Base-by-base conservation (phyloP, 2,888 invertebrate species). In the Anarsia innoxiella region DNA sequence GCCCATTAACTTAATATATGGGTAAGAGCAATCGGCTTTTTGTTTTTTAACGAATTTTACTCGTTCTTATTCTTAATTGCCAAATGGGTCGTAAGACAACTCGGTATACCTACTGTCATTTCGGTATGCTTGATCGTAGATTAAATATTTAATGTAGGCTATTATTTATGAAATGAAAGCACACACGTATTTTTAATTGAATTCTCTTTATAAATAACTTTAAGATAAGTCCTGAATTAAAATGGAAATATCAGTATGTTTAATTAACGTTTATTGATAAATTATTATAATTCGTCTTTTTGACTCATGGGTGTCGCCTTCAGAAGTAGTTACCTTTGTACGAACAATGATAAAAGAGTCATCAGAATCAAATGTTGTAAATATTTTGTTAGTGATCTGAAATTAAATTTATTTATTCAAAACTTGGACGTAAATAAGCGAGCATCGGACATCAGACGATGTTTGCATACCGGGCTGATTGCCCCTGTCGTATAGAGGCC, bases 381-480 rank as follows among this genome's bases (percentile, higher is more conserved):
- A n/a, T n/a, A n/a, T n/a, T n/a, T 19, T 19, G 19, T 19, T 19
- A 5, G 19, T 36, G 38, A 30, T n/a, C n/a, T n/a, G n/a, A n/a
- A 23, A 12, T 40, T 38, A 25, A 25, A 45, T 48, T 57, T 64
- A 54, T 67, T 67, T 62, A 61, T 65, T 62, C 49, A 58, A 60
- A 66, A 55, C 46, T 56, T 54, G 47, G 51, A 56, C 59, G 67
- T 63, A 70, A 70, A 69, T 64, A 69, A 56, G 50, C 52, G 59
- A 51, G 52, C 59, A 53, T 51, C 55, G 19, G 51, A 19, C 19
- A 19, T 19, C 19, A 6, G 19, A n/a, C 25, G 25, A 50, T 74
- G 67, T 78, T 76, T 76, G 65, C 66, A 46, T 51, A n/a, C n/a
- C 48, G 59, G 62, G 59, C 67, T 79, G 79, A 80, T 80, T 75